These are phyloP conservation scores for Marasmarcha lunaedactyla DNA, from an alignment of 2,888 invertebrate genomes.

Conservation along the genomic window DNA sequence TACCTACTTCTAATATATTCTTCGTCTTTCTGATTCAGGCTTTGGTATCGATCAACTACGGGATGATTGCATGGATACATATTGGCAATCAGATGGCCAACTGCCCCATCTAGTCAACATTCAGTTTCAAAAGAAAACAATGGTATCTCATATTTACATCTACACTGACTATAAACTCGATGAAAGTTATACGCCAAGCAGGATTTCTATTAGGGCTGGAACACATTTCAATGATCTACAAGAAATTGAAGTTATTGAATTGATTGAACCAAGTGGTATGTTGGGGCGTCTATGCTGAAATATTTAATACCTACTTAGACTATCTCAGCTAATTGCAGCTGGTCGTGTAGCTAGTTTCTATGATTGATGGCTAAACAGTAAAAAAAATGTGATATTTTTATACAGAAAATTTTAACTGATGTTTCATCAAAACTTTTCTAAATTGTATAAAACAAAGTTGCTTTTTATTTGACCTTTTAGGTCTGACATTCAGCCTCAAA, in stretches of 20 bases:
- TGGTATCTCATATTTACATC: constrained; percentile 94
- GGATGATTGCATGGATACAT: constrained; percentile 96
- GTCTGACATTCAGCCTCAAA: too few species aligned
- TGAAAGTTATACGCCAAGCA: constrained; percentile 98
- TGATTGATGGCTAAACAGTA: too few species aligned
- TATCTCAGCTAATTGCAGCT: too few species aligned
- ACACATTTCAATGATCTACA: constrained; percentile 97
- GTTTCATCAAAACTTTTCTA: too few species aligned
- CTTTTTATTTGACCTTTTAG: too few species aligned
- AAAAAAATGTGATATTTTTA: too few species aligned
- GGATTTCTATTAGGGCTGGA: constrained; percentile 92
- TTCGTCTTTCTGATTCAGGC: constrained; percentile 63
- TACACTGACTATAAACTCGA: constrained; percentile 98
- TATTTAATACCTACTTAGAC: neutral
- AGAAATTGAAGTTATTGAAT: constrained; percentile 93
- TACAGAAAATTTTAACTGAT: too few species aligned
- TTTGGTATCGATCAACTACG: constrained; percentile 97
- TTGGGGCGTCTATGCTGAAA: too few species aligned
- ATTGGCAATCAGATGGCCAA: constrained; percentile 99
- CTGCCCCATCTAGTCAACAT: constrained; percentile 97
- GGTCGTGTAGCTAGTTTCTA: too few species aligned
- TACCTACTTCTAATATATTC: neutral
- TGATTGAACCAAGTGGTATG: constrained; percentile 89
- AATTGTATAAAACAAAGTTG: too few species aligned
- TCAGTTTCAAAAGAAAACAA: constrained; percentile 94